Conservation (phyloP, 1,140 invertebrate genomes). For the Drosophila nannoptera region DNA sequence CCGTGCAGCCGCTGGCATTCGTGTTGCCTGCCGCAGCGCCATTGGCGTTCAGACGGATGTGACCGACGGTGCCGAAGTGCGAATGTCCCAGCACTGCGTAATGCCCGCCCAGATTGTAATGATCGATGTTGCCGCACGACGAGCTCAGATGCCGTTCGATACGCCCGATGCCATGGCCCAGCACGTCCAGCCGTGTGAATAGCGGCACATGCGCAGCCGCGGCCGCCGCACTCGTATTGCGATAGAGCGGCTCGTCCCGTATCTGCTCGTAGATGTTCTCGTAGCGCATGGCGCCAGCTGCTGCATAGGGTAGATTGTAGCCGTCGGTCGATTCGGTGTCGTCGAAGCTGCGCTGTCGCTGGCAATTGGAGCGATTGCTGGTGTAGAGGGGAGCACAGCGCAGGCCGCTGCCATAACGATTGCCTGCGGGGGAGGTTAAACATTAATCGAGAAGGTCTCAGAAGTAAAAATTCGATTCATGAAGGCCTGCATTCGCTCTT, state of each 20-base stretch:
- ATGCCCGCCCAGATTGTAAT: slow-evolving; percentile 79
- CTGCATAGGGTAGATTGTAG: slow-evolving; percentile 64
- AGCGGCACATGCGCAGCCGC: slow-evolving; percentile 77
- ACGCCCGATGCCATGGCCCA: slow-evolving; percentile 81
- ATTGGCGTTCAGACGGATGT: slow-evolving; percentile 72
- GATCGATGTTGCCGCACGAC: slow-evolving; percentile 82
- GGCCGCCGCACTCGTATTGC: slow-evolving; percentile 48
- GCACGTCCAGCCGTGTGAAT: slow-evolving; percentile 81
- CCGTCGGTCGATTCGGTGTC: slow-evolving; percentile 78
- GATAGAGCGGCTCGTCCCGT: slow-evolving; percentile 79
- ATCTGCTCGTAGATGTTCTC: slow-evolving; percentile 81
- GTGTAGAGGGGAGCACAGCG: slow-evolving; percentile 56
- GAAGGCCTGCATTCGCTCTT: no score
- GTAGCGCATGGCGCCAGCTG: slow-evolving; percentile 62
- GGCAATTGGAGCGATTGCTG: slow-evolving; percentile 57
- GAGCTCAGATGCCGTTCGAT: slow-evolving; percentile 82
- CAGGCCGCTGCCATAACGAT: slow-evolving; percentile 59
- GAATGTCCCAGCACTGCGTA: slow-evolving; percentile 78
- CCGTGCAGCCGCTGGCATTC: slow-evolving; percentile 42
- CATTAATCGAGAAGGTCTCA: neutral
- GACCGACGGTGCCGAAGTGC: slow-evolving; percentile 77
- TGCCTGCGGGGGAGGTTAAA: slow-evolving; percentile 37
- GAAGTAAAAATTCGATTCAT: no score
- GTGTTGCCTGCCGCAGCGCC: slow-evolving; percentile 16
- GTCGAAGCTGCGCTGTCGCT: slow-evolving; percentile 77